phyloP scores from a whole-genome alignment of 2,888 invertebrate genomes.

The Dasypolia templi region DNA sequence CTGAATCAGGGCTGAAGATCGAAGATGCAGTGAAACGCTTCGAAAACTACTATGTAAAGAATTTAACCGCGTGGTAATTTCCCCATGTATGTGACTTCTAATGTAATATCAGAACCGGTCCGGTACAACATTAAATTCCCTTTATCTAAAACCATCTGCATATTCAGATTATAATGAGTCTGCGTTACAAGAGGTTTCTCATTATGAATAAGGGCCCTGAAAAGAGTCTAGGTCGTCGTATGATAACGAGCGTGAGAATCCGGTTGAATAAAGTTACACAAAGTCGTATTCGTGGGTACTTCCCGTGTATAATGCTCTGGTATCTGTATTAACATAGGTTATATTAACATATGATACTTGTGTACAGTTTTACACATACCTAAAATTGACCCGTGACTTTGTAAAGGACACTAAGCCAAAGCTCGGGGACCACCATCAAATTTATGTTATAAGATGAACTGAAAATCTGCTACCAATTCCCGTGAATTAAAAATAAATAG shows the following conservation, averaged over 20 bases:
- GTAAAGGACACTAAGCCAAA: background rate
- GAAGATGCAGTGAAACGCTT: background rate
- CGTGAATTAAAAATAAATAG: background rate
- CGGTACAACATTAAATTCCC: background rate
- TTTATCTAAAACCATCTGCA: constrained; percentile 16
- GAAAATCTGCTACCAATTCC: background rate
- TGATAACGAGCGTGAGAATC: constrained; percentile 31
- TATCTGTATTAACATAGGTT: background rate
- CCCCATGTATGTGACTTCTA: background rate
- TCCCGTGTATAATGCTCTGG: background rate
- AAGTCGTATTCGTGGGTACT: background rate
- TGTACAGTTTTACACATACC: background rate
- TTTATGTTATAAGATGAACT: background rate
- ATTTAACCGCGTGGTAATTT: background rate
- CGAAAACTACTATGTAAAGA: background rate
- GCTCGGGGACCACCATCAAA: background rate
- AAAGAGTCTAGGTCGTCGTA: constrained; percentile 17
- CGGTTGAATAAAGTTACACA: constrained; percentile 18
- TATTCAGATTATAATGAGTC: constrained; percentile 31
- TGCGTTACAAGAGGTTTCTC: constrained; percentile 18
- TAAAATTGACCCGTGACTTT: background rate
- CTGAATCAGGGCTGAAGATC: background rate
- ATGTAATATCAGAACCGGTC: background rate
- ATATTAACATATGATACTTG: background rate
- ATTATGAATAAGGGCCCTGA: constrained; percentile 39